Percentiles rank a stretch among this genome's conserved stretches.
Conservation (phyloP, 2,797 vertebrate species). For the Takifugu rubripes region DNA sequence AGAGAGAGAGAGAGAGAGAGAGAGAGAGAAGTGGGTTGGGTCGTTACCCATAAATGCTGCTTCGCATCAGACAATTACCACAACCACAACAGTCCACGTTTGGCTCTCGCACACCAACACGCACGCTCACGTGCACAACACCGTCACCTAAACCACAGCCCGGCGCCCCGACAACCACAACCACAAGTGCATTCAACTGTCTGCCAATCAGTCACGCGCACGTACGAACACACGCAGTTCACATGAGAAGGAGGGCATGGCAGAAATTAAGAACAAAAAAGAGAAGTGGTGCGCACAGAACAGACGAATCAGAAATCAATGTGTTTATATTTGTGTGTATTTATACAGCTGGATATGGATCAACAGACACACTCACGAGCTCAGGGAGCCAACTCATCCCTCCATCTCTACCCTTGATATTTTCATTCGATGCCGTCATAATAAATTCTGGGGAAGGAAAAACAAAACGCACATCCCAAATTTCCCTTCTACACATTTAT, state of each 20-base stretch:
- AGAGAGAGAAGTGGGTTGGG: conserved; percentile 29
- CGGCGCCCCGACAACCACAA: conserved; percentile 61
- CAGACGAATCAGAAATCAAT: conserved; percentile 35
- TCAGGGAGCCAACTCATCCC: conserved; percentile 24
- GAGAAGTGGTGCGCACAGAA: conserved; percentile 27
- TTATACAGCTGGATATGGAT: conserved; percentile 53
- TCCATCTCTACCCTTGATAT: conserved; percentile 53
- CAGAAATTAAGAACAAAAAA: conserved; percentile 34
- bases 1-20: conserved; percentile 1
- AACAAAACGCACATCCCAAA: conserved; percentile 23
- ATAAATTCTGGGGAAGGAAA: conserved; percentile 51
- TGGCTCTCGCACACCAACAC: conserved; percentile 15
- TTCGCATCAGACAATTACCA: conserved; percentile 64
- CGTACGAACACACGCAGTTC: conserved; percentile 9
- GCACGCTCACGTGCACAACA: conserved; percentile 22
- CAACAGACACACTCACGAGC: conserved; percentile 20
- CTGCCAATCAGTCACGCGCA: conserved; percentile 44
- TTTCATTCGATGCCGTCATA: conserved; percentile 61
- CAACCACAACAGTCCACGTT: conserved; percentile 64
- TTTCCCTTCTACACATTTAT: conserved; percentile 46
- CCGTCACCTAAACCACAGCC: conserved; percentile 52
- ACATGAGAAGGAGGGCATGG: conserved; percentile 22
- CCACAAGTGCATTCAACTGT: conserved; percentile 64
- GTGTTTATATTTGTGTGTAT: conserved; percentile 36
- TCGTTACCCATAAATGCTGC: conserved; percentile 58